A percentile compares a stretch with the other conserved stretches of the same genome.
Conservation (phyloP, 2,797 vertebrate genomes). For the Epinephelus awoara region DNA sequence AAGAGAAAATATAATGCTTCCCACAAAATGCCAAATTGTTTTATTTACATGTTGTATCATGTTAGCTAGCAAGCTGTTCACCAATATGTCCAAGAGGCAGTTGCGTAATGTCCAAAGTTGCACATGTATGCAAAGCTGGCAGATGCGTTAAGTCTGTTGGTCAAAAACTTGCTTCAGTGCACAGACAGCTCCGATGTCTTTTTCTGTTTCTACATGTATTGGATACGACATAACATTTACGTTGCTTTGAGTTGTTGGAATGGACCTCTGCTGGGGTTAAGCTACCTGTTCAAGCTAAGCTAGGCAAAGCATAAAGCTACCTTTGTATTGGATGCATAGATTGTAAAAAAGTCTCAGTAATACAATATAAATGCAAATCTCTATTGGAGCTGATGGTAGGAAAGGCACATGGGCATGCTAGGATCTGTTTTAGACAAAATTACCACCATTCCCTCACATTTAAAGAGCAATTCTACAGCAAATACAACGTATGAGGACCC, state of each 20-base stretch:
- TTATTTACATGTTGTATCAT: background rate
- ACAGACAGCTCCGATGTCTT: background rate
- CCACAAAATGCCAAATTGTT: background rate
- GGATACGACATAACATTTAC: background rate
- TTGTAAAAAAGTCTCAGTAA: background rate
- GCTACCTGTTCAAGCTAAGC: background rate
- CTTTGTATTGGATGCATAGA: background rate
- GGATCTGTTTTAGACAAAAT: background rate
- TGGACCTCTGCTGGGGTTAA: background rate
- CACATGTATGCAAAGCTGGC: conserved; percentile 9
- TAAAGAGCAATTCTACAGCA: background rate
- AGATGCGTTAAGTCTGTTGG: background rate
- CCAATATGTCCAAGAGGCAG: background rate
- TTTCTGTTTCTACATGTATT: background rate
- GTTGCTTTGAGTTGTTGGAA: background rate
- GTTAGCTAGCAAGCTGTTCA: conserved; percentile 13
- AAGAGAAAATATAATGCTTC: background rate
- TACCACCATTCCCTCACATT: background rate
- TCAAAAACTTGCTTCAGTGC: background rate
- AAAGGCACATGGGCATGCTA: background rate
- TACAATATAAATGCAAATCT: background rate
- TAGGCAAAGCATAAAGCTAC: background rate
- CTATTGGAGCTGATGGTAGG: background rate
- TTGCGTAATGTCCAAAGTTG: conserved; percentile 1
- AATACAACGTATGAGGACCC: background rate